Percentiles rank a stretch among this genome's conserved stretches.
Evolutionary conservation across 2,888 invertebrate genomes (phyloP).

Genomic region (Scaeva pyrastri): DNA sequence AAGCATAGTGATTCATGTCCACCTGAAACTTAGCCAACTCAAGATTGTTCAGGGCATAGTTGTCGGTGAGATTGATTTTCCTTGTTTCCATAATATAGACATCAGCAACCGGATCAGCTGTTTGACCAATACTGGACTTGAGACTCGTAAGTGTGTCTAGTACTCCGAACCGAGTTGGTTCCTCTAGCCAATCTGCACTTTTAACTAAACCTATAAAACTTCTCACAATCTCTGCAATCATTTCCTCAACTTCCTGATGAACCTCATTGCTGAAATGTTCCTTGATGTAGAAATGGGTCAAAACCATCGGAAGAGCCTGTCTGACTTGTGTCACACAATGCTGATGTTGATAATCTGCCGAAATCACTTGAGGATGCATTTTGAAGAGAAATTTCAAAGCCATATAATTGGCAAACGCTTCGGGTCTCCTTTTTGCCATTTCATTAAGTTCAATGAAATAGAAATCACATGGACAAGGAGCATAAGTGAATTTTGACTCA

Average conservation of each 20-base stretch:
- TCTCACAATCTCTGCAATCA: constrained; percentile 79
- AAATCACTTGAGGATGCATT: constrained; percentile 76
- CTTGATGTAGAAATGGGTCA: constrained; percentile 71
- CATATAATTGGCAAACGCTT: constrained; percentile 81
- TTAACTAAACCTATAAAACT: constrained; percentile 77
- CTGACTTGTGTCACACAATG: constrained; percentile 27
- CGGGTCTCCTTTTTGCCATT: constrained; percentile 77
- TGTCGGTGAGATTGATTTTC: constrained; percentile 77
- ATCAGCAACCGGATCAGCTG: constrained; percentile 77
- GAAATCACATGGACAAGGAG: constrained; percentile 77
- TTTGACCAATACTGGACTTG: constrained; percentile 78
- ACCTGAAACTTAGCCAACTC: constrained; percentile 77
- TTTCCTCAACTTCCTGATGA: constrained; percentile 75
- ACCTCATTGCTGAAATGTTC: constrained; percentile 78
- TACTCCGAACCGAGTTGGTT: constrained; percentile 76
- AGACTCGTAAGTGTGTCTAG: constrained; percentile 79
- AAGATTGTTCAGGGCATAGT: constrained; percentile 78
- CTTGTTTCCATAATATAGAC: constrained; percentile 77
- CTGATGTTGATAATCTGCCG: not conserved
- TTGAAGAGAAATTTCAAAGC: constrained; percentile 79
- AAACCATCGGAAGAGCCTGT: constrained; percentile 2
- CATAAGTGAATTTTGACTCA: constrained; percentile 25
- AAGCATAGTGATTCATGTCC: constrained; percentile 77
- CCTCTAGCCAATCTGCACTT: constrained; percentile 80
- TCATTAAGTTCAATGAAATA: constrained; percentile 78